These are phyloP conservation scores for Eurystomus glaucurus DNA, from an alignment of 2,797 vertebrate genomes.

Conservation along the genomic window DNA sequence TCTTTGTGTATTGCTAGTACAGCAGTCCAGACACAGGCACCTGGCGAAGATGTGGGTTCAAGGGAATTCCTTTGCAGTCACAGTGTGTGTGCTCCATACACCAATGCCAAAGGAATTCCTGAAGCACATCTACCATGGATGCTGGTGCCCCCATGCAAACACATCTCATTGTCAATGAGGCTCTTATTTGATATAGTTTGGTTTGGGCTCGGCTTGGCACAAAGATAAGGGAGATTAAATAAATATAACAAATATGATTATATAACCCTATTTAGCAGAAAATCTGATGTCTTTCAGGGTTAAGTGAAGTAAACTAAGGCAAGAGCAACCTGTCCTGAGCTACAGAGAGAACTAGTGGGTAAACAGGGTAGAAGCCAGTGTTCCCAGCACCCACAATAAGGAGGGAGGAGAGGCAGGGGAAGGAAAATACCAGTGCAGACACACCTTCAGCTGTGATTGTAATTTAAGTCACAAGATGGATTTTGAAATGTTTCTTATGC, in stretches of 20 bases:
- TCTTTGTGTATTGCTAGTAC: background rate
- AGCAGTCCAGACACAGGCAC: background rate
- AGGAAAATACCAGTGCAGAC: background rate
- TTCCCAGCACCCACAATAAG: background rate
- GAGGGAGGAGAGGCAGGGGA: background rate
- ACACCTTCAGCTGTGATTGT: background rate
- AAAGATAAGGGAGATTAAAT: background rate
- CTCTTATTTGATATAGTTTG: background rate
- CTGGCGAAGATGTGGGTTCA: rapidly evolving
- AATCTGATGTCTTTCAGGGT: background rate
- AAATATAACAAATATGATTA: background rate
- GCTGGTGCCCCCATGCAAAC: background rate
- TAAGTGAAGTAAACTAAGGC: background rate
- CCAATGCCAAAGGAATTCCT: background rate
- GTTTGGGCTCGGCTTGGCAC: background rate
- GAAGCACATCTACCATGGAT: rapidly evolving
- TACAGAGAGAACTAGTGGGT: background rate
- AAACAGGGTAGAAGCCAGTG: background rate
- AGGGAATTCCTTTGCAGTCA: background rate
- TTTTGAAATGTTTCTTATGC: background rate
- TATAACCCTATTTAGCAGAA: background rate
- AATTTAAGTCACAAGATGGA: background rate
- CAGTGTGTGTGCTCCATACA: background rate
- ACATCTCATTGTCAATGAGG: background rate
- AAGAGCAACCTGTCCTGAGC: background rate